These are phyloP conservation scores for Plodia interpunctella DNA, from an alignment of 1,140 invertebrate genomes.

Conservation along the genomic window DNA sequence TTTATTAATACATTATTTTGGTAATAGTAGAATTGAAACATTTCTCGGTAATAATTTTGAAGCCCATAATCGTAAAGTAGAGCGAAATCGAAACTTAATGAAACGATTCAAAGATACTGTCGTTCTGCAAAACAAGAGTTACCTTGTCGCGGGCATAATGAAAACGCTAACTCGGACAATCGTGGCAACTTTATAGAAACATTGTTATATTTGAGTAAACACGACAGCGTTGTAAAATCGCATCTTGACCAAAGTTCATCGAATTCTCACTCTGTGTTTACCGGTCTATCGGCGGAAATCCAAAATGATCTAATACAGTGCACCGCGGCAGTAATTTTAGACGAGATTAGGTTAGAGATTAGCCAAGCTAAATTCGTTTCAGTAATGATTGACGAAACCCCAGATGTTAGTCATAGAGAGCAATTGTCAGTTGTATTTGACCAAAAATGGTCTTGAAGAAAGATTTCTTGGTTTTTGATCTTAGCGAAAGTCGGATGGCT, in stretches of 20 bases:
- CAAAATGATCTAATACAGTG: slow-evolving; percentile 21
- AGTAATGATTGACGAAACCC: slow-evolving; percentile 26
- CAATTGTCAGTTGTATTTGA: slow-evolving; percentile 20
- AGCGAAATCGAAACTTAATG: neutral
- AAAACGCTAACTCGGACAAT: neutral
- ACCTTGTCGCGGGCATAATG: neutral
- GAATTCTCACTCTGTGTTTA: neutral
- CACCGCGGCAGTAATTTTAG: slow-evolving; percentile 12
- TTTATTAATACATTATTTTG: neutral
- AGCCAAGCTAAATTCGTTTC: slow-evolving; percentile 21
- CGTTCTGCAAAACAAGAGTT: neutral
- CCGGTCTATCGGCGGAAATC: slow-evolving; percentile 17
- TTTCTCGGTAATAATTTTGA: neutral
- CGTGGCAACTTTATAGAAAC: neutral
- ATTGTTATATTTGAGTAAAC: neutral
- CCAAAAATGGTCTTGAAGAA: slow-evolving; percentile 20
- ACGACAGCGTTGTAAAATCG: neutral
- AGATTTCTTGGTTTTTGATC: slow-evolving; percentile 32
- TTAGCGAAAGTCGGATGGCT: slow-evolving; percentile 23
- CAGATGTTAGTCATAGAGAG: slow-evolving; percentile 21
- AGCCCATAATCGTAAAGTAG: neutral
- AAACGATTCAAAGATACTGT: neutral
- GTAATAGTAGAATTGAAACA: neutral
- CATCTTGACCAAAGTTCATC: neutral
- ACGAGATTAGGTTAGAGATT: slow-evolving; percentile 17